phyloP scores from a whole-genome alignment of 2,113 vertebrate genomes.

The Scomber scombrus region DNA sequence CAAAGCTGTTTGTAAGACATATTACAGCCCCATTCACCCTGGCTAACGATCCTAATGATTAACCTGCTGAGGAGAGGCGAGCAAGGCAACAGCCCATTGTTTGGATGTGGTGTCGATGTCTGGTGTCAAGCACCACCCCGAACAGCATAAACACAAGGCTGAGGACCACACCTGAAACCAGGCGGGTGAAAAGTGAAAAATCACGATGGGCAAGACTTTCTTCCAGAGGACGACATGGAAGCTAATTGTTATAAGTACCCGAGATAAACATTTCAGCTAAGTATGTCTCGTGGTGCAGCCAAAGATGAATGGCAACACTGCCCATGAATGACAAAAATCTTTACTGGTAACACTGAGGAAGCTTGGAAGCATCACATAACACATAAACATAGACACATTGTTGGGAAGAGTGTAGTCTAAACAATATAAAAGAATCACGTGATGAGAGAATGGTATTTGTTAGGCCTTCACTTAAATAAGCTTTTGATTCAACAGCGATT shows the following conservation, averaged over 20 bases:
- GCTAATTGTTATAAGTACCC: conserved; percentile 78
- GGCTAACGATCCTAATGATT: conserved; percentile 75
- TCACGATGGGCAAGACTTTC: conserved; percentile 54
- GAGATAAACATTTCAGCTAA: conserved; percentile 81
- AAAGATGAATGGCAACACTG: conserved; percentile 59
- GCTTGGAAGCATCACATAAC: conserved; percentile 37
- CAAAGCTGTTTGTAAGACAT: conserved; percentile 51
- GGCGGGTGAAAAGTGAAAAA: conserved; percentile 70
- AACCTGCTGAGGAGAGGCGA: conserved; percentile 68
- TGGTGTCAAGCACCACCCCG: conserved; percentile 83
- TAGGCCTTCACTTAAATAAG: background rate
- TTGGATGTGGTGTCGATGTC: conserved; percentile 84
- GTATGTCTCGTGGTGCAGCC: conserved; percentile 68
- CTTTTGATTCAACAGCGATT: background rate
- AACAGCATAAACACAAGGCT: conserved; percentile 76
- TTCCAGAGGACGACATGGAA: conserved; percentile 63
- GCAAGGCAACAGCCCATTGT: conserved; percentile 71
- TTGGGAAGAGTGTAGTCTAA: conserved; percentile 54
- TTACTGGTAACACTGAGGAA: conserved; percentile 42
- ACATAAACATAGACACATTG: conserved; percentile 62
- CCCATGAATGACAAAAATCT: conserved; percentile 64
- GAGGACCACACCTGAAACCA: conserved; percentile 80
- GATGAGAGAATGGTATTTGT: conserved; percentile 34
- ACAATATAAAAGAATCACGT: conserved; percentile 50
- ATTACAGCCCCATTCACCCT: conserved; percentile 56